phyloP scores from a whole-genome alignment of 2,797 vertebrate genomes.

The Neomorphus geoffroyi region DNA sequence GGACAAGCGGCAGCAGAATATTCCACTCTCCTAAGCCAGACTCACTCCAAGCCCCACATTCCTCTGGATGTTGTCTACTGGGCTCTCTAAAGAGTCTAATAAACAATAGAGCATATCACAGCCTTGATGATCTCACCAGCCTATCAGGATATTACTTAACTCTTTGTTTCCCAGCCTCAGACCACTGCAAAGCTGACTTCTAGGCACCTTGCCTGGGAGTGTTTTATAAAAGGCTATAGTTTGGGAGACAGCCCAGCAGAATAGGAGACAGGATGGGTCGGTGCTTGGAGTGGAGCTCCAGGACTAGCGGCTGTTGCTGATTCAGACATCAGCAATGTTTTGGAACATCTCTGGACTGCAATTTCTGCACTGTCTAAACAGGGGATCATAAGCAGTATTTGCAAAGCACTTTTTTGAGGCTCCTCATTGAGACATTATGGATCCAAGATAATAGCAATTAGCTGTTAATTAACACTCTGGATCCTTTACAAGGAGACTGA shows the following conservation, averaged over 20 bases:
- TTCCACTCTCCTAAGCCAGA: neutral
- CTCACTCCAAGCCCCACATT: slow-evolving; percentile 13
- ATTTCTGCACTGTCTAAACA: neutral
- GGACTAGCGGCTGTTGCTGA: neutral
- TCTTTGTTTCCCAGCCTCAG: slow-evolving; percentile 38
- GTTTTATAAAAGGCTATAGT: neutral
- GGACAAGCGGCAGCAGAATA: neutral
- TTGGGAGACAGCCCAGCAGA: neutral
- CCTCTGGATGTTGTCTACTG: slow-evolving; percentile 41
- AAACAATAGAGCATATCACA: slow-evolving; percentile 65
- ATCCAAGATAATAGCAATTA: neutral
- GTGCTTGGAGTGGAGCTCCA: neutral
- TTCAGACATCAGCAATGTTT: neutral
- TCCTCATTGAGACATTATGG: neutral
- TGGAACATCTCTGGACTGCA: neutral
- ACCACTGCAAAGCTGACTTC: neutral
- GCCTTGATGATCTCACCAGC: slow-evolving; percentile 78
- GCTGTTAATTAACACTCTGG: slow-evolving; percentile 38
- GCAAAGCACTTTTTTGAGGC: neutral
- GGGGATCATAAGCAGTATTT: neutral
- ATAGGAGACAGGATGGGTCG: neutral
- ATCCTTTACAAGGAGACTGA: neutral
- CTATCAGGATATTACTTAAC: slow-evolving; percentile 76
- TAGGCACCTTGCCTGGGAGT: neutral
- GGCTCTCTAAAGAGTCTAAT: slow-evolving; percentile 44